Conservation (phyloP, 2,888 invertebrate species). For the Aplocera efformata region DNA sequence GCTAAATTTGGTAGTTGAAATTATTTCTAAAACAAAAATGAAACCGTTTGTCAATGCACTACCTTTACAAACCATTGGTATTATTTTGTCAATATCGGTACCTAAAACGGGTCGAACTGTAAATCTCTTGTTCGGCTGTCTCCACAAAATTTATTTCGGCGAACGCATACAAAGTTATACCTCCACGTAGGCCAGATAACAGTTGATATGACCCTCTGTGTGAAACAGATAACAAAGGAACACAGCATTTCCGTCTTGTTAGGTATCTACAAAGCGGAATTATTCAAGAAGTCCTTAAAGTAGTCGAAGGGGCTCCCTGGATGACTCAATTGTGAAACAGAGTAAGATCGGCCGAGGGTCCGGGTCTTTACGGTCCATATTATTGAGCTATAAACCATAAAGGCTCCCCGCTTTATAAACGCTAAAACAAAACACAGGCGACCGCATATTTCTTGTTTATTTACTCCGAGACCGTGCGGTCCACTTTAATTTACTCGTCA, state of each 20-base stretch:
- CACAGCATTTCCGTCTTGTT: slow-evolving; percentile 40
- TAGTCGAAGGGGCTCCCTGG: slow-evolving; percentile 50
- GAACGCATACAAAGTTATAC: slow-evolving; percentile 1
- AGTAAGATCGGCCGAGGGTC: slow-evolving; percentile 55
- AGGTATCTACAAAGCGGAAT: slow-evolving; percentile 45
- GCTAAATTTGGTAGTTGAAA: too few species aligned
- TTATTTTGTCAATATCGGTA: too few species aligned
- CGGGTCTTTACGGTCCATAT: slow-evolving; percentile 63
- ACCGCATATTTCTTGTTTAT: slow-evolving; percentile 64
- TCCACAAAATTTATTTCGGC: neutral
- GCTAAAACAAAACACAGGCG: slow-evolving; percentile 62
- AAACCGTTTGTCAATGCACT: too few species aligned
- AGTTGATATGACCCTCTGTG: slow-evolving; percentile 26
- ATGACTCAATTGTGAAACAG: slow-evolving; percentile 62
- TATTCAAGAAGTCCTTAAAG: slow-evolving; percentile 50
- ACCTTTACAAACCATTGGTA: too few species aligned
- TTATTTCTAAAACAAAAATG: too few species aligned
- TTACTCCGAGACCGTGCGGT: slow-evolving; percentile 38
- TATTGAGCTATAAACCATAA: slow-evolving; percentile 75
- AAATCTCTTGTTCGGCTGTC: too few species aligned
- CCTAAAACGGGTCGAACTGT: too few species aligned
- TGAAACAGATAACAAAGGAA: slow-evolving; percentile 36
- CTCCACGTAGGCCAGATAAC: slow-evolving; percentile 19
- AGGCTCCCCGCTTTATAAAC: slow-evolving; percentile 63
- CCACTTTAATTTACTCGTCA: too few species aligned